Evolutionary conservation across 2,797 vertebrate species (phyloP).

Genomic region (Trachops cirrhosus): DNA sequence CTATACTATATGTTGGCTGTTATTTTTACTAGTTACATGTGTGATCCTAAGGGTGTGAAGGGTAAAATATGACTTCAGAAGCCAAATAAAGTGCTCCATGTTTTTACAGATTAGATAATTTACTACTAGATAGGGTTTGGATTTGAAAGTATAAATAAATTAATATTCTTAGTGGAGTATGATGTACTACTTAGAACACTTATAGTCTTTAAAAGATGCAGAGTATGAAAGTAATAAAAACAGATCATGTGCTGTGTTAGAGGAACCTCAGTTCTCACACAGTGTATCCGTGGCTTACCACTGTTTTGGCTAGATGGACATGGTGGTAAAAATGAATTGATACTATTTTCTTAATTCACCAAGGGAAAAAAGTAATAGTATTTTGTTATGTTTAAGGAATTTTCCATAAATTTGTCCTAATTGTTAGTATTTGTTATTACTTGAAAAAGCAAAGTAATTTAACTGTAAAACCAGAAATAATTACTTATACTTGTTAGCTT

Average conservation of each 20-base stretch:
- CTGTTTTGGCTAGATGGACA: neutral
- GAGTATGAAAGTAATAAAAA: neutral
- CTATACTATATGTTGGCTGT: neutral
- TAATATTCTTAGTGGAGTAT: neutral
- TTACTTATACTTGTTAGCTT: neutral
- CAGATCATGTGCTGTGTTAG: neutral
- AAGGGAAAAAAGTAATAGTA: neutral
- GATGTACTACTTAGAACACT: neutral
- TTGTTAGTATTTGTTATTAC: neutral
- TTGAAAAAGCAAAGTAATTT: neutral
- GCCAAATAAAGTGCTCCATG: neutral
- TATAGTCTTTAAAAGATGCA: neutral
- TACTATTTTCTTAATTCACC: neutral
- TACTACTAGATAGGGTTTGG: neutral
- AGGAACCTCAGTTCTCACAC: neutral
- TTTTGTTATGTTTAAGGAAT: neutral
- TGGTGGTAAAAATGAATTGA: neutral
- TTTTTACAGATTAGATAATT: neutral
- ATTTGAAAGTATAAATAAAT: conserved; percentile 9
- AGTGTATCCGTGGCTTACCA: neutral
- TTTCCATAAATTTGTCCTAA: neutral
- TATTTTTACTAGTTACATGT: neutral
- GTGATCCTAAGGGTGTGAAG: neutral
- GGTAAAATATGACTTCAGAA: neutral
- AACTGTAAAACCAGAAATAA: neutral